Evolutionary conservation across 2,888 invertebrate genomes (phyloP).

Genomic region (Drosophila maculinotata): DNA sequence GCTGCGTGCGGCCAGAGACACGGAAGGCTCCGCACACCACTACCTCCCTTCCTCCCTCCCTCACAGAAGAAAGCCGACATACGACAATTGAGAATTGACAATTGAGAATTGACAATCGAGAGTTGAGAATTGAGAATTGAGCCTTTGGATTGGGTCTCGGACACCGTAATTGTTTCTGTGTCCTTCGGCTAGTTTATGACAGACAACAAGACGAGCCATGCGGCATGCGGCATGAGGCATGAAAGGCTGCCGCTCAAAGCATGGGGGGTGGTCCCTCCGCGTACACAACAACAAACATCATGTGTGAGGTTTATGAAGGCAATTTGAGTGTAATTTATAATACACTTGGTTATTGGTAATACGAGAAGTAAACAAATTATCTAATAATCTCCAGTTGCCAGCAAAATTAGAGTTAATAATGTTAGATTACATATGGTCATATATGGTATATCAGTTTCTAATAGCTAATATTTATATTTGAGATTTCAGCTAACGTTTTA

Average conservation of each 20-base stretch:
- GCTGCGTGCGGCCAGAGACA: slow-evolving; percentile 65
- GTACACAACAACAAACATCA: slow-evolving; percentile 4
- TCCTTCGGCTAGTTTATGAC: slow-evolving; percentile 70
- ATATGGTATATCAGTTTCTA: no score
- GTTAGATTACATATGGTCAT: no score
- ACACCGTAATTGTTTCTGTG: slow-evolving; percentile 71
- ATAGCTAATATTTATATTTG: no score
- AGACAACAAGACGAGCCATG: slow-evolving; percentile 43
- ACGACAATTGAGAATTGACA: slow-evolving; percentile 17
- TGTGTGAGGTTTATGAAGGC: slow-evolving; percentile 18
- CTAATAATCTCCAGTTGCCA: no score
- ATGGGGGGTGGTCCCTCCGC: slow-evolving; percentile 44
- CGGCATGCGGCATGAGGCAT: slow-evolving; percentile 16
- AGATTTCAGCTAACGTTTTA: no score
- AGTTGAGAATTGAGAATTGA: slow-evolving; percentile 29
- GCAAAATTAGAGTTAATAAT: no score
- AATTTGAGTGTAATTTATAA: slow-evolving; percentile 22
- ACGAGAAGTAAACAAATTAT: no score
- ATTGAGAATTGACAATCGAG: slow-evolving; percentile 32
- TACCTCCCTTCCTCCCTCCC: background rate
- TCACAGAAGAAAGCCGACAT: background rate
- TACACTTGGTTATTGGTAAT: no score
- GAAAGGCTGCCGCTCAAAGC: slow-evolving; percentile 47
- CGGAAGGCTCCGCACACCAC: slow-evolving; percentile 21
- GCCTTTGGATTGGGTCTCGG: slow-evolving; percentile 16